Evolutionary conservation across 2,888 invertebrate species (phyloP).

Genomic region (Nebria salina): DNA sequence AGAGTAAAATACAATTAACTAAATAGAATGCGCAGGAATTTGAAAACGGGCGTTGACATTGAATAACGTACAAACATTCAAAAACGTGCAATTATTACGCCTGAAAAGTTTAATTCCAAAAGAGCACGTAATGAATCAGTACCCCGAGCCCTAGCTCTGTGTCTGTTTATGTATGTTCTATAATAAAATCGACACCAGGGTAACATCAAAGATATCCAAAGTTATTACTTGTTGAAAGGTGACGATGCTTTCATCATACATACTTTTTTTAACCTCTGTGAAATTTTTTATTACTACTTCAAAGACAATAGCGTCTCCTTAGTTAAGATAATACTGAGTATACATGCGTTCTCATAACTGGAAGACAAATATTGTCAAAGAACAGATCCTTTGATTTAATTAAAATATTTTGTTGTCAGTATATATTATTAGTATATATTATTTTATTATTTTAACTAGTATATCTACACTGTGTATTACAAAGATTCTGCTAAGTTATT

Average conservation of each 20-base stretch:
- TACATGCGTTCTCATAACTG: neutral
- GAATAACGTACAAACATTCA: neutral
- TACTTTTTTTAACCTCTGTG: neutral
- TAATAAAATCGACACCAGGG: conserved; percentile 33
- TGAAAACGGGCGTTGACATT: neutral
- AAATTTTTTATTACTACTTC: neutral
- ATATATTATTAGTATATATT: no score
- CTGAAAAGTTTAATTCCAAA: conserved; percentile 27
- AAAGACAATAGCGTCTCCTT: neutral
- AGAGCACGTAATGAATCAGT: conserved; percentile 36
- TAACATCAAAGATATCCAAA: conserved; percentile 26
- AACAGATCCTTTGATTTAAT: neutral
- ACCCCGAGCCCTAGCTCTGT: neutral
- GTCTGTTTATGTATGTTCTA: conserved; percentile 2
- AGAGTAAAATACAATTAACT: neutral
- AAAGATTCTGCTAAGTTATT: no score
- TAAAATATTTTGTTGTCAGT: neutral
- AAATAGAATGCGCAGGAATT: neutral
- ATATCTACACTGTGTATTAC: no score
- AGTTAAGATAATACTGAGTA: neutral
- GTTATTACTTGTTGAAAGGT: neutral
- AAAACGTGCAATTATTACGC: conserved; percentile 36
- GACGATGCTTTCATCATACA: neutral
- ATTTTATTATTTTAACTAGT: no score
- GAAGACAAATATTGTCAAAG: neutral